Conservation (phyloP, 2,888 invertebrate genomes). For the Dynastes grantii region DNA sequence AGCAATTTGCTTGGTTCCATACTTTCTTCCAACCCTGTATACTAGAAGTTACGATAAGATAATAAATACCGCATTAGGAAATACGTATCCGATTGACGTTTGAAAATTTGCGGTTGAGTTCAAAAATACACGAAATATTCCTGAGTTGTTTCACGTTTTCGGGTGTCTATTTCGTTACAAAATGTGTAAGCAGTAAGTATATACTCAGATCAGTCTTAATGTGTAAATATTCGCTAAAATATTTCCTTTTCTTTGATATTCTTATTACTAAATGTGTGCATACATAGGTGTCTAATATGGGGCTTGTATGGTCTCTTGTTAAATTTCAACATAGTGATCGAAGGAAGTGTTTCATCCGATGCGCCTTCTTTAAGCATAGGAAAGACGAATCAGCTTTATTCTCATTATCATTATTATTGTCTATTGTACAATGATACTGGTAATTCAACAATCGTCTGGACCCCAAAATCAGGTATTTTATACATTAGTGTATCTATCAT, state of each 20-base stretch:
- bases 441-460: neutral
- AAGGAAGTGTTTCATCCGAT: neutral
- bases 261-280: too few relatives aligned
- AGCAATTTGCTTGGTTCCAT: too few relatives aligned
- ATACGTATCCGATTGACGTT: too few relatives aligned
- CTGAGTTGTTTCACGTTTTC: neutral
- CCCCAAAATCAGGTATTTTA: neutral
- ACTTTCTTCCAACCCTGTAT: too few relatives aligned
- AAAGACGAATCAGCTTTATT: neutral
- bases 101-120: neutral
- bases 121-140: neutral
- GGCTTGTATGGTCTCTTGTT: neutral
- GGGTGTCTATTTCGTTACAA: neutral
- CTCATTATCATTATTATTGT: neutral
- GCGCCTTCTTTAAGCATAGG: neutral
- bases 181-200: conserved; percentile 1
- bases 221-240: too few relatives aligned
- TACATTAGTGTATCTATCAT: neutral
- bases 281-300: too few relatives aligned
- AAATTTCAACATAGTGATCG: neutral
- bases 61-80: too few relatives aligned
- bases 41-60: too few relatives aligned
- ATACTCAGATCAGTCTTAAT: neutral
- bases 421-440: neutral
- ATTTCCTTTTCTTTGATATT: too few relatives aligned